Evolutionary conservation across 1,140 invertebrate species (phyloP).

Genomic region (Apis dorsata): DNA sequence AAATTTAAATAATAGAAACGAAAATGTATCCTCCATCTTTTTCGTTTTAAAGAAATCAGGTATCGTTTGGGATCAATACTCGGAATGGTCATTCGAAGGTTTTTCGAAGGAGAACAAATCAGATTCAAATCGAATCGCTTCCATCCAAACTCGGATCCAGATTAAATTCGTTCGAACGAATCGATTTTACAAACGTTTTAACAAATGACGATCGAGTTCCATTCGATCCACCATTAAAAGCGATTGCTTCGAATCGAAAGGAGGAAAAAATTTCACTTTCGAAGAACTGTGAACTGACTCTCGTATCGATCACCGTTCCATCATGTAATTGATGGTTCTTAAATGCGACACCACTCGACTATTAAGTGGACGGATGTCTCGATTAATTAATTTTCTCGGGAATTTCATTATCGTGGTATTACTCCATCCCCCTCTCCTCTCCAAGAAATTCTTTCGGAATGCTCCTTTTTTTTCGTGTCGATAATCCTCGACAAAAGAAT

Average conservation of each 20-base stretch:
- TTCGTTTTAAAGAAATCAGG: too few species aligned
- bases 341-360: constrained; percentile 23
- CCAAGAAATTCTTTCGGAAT: background rate
- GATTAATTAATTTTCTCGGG: constrained; percentile 63
- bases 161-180: constrained; percentile 2
- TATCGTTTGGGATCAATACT: too few species aligned
- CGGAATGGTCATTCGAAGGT: too few species aligned
- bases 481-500: background rate
- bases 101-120: background rate
- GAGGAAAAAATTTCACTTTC: background rate
- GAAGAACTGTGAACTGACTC: background rate
- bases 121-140: background rate
- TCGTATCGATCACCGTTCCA: constrained; percentile 16
- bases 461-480: background rate
- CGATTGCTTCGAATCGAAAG: background rate
- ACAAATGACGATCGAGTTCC: background rate
- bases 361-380: constrained; percentile 45
- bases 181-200: background rate
- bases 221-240: too few species aligned
- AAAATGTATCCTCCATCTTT: too few species aligned
- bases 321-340: constrained; percentile 7
- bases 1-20: too few species aligned
- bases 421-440: background rate
- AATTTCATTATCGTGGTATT: constrained; percentile 50
- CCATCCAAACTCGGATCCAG: too few species aligned